Evolutionary conservation across 1,140 invertebrate species (phyloP), one percentile per base, ranked within the genome.

Genomic region (Drosophila jambulina): DNA sequence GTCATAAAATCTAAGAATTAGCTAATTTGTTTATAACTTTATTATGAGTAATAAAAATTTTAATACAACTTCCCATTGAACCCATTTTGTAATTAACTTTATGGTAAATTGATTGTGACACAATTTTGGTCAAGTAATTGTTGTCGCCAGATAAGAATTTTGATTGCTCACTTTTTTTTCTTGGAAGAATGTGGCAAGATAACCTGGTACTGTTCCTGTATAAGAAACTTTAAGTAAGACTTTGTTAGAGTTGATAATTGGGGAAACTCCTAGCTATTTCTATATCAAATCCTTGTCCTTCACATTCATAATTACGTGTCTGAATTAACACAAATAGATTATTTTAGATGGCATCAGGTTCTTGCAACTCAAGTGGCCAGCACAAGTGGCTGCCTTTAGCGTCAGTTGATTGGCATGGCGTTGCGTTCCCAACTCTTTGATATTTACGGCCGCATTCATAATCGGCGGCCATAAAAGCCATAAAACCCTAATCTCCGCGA

Each of bases 241-340:
- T 25, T 48, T 2, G 9, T 49, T 25, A 23, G 15, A 3, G 3
- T 3, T 51, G 3, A 32, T 32, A 32, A 13, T 34, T 53, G 17
- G 48, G 25, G 48, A 32, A 32, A 13, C 48, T 51, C 17, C n/a
- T 2, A 23, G 7, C 9, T 54, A 1, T 34, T 23, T 36, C 32
- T 38, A 38, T 7, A 38, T 56, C 6, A 63, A 63, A 40, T 57
- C 12, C 19, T 21, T 13, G 6, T 12, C 10, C 1, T 32, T 45
- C 15, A 36, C 38, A 63, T 23, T 43, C 36, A 13, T 70, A 67
- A 70, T 67, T 67, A 45, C 62, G 67, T 67, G 61, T 54, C 34
- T 9, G 9, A 48, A 57, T 57, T 48, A 48, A 25, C 19, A 17
- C 36, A 68, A 13, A 5, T 6, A 25, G 27, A 56, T 48, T 65